These are phyloP conservation scores for Chrysotoxum bicinctum DNA, from an alignment of 2,888 invertebrate species.

Conservation along the genomic window DNA sequence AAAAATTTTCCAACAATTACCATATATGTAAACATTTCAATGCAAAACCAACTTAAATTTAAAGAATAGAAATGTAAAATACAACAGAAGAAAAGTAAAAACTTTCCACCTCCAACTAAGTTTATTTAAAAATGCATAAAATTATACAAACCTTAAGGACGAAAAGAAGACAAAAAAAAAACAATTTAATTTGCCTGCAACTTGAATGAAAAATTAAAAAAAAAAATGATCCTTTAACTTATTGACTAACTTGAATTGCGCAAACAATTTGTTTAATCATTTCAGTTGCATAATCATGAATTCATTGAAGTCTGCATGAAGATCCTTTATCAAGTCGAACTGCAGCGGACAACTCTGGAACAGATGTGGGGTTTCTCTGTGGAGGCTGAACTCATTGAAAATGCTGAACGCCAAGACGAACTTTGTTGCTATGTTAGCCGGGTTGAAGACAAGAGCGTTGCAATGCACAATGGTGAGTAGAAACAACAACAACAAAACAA, in stretches of 20 bases:
- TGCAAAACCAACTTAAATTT: slow-evolving; percentile 39
- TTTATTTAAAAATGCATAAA: slow-evolving; percentile 30
- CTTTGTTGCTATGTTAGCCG: slow-evolving; percentile 98
- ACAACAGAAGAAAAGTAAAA: slow-evolving; percentile 12
- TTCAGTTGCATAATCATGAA: slow-evolving; percentile 94
- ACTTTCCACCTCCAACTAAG: slow-evolving; percentile 44
- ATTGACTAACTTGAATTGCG: slow-evolving; percentile 69
- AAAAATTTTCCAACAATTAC: slow-evolving; percentile 28
- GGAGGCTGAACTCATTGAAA: slow-evolving; percentile 97
- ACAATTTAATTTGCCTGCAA: slow-evolving; percentile 4
- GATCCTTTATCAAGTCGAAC: slow-evolving; percentile 97
- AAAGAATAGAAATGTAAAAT: slow-evolving; percentile 30
- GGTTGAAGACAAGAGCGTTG: slow-evolving; percentile 97
- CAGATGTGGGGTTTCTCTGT: slow-evolving; percentile 99
- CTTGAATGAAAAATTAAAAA: not conserved
- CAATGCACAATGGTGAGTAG: slow-evolving; percentile 95
- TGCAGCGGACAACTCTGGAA: slow-evolving; percentile 93
- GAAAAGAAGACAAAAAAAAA: not conserved
- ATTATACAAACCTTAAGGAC: not conserved
- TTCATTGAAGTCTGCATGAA: slow-evolving; percentile 98
- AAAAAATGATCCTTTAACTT: slow-evolving; percentile 41
- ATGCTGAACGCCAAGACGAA: slow-evolving; percentile 97
- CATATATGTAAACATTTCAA: slow-evolving; percentile 59
- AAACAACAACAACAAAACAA: not conserved
- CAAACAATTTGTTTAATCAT: slow-evolving; percentile 74